Evolutionary conservation across 2,888 invertebrate species (phyloP), one percentile per base, ranked within the genome.

Genomic region (Geotrupes spiniger): DNA sequence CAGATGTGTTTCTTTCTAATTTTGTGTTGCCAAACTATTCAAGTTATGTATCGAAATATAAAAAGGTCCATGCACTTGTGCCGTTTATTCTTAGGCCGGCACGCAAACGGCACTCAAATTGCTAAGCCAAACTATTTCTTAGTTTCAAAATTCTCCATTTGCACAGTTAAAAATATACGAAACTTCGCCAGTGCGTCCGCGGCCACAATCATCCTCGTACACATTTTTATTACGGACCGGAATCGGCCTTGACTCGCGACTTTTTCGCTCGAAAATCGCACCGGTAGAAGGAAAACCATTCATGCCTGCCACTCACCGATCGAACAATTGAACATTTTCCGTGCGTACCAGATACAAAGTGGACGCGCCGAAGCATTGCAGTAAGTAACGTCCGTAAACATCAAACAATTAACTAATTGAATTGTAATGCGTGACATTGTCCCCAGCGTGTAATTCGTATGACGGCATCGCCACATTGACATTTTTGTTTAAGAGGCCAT

Each of bases 341-440:
- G 21, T 21, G 6, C 21, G 21, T 4, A 21, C 21, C n/a, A n/a
- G n/a, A 21, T 21, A 21, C 21, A 3, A 21, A 21, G 4, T 21
- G 3, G 21, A 21, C 6, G 21, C 21, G 6, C 4, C 3, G 6
- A 4, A 21, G 4, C 3, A 6, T 21, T 21, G 21, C 21, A 21
- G 21, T 21, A 21, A 21, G 21, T 21, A 21, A 21, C 6, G 21
- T 21, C 21, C 21, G 3, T 21, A 21, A 21, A 21, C 21, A 21
- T 21, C 15, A 29, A 40, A 46, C 40, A 46, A 46, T 46, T 46
- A 46, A 29, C 46, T 46, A 46, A 46, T 46, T 26, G 40, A 46
- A 46, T 46, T 46, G 36, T 40, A 31, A 46, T 46, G 46, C 40
- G 40, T 33, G 40, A 46, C 40, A 46, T 36, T 39, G 46, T 39